Evolutionary conservation across 1,140 invertebrate genomes (phyloP), one percentile per base, ranked within the genome.

Genomic region (Drosophila bifasciata): DNA sequence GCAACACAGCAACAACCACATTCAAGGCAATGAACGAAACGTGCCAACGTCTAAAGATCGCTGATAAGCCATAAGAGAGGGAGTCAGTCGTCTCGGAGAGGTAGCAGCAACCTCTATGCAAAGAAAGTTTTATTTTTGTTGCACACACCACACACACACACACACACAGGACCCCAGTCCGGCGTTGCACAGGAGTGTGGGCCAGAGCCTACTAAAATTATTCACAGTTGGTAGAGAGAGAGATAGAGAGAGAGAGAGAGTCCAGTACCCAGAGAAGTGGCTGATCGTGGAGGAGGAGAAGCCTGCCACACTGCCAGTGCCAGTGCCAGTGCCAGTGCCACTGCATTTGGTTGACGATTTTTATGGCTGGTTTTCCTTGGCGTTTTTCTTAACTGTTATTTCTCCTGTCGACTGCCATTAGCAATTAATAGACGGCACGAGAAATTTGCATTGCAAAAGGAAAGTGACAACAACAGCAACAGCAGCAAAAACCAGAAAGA

Each of bases 361-460:
- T 83, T 78, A 78, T 83, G 62, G 79, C 71, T 74, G 66, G 63
- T 79, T 71, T 58, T 66, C 68, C 77, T 70, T 70, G 52, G 48
- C 49, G 48, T 64, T 59, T 43, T 48, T 76, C 49, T 53, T 62
- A 52, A 45, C 73, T 17, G 55, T 57, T 76, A 51, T 68, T 69
- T 57, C 74, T 55, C 58, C 41, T 57, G 71, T 74, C 60, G 57
- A 57, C 72, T 86, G 74, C 77, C 81, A 88, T 86, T 86, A 88
- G 64, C 81, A 86, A 86, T 86, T 86, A 86, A 86, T 86, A 86
- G 81, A 75, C 83, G 81, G 73, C 61, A 79, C 81, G 79, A 88
- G 83, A 86, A 86, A 86, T 86, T 86, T 86, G 81, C 81, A 86
- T 86, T 71, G 59, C 78, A 75, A 86, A 86, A 86, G 81, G 81